phyloP scores from a whole-genome alignment of 2,113 vertebrate genomes.

The Megaceryle maxima region DNA sequence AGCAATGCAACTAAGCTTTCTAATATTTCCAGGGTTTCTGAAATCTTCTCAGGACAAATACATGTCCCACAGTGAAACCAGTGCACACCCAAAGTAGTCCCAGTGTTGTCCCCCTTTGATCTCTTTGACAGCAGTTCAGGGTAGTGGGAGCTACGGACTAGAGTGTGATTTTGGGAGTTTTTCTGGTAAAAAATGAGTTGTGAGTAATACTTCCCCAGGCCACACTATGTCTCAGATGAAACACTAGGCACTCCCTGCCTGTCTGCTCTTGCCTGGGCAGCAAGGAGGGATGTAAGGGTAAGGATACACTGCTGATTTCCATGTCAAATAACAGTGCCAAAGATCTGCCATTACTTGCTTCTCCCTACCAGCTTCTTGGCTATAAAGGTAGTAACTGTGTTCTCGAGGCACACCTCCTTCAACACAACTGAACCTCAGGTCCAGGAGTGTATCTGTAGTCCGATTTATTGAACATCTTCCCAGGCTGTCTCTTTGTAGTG shows the following conservation, averaged over 20 bases:
- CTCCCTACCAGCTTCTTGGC: not conserved
- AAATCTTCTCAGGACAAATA: not conserved
- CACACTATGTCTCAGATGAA: not conserved
- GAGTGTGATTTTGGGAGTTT: not conserved
- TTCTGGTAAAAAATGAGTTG: not conserved
- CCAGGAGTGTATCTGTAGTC: not conserved
- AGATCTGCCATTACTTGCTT: not conserved
- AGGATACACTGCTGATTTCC: not conserved
- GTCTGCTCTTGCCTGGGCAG: not conserved
- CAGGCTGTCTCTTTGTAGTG: rapidly evolving
- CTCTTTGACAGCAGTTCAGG: not conserved
- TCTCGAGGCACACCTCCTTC: rapidly evolving
- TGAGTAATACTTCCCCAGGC: not conserved
- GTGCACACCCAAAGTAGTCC: not conserved
- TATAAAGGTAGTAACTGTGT: not conserved
- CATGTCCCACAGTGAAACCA: not conserved
- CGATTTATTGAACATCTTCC: not conserved
- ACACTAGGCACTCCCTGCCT: not conserved
- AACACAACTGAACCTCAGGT: not conserved
- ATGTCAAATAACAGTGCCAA: not conserved
- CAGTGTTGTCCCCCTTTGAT: not conserved
- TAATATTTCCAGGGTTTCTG: not conserved
- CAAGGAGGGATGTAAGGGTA: too few species aligned
- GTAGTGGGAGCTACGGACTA: not conserved
- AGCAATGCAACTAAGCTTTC: not conserved